Conservation (phyloP, 2,113 vertebrate species). For the Dendrocopos noguchii region DNA sequence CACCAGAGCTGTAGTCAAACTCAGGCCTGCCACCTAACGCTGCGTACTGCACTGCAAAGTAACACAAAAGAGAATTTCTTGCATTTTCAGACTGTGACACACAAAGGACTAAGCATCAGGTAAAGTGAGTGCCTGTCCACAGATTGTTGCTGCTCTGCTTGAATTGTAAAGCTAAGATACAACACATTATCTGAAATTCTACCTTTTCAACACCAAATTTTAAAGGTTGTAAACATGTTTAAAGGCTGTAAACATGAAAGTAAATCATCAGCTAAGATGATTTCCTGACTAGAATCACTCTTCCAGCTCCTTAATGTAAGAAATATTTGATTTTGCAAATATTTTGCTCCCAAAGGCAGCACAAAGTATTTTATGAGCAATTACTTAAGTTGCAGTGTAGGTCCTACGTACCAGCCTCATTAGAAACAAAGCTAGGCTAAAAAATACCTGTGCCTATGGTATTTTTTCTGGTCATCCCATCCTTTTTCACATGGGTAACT, state of each 20-base stretch:
- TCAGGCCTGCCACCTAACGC: neutral
- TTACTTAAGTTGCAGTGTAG: neutral
- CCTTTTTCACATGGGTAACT: neutral
- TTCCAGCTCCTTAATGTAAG: neutral
- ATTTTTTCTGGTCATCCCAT: neutral
- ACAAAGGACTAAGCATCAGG: fast-evolving
- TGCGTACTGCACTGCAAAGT: neutral
- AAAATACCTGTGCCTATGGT: neutral
- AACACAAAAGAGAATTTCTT: neutral
- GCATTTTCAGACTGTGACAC: neutral
- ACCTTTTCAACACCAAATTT: neutral
- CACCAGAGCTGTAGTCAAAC: neutral
- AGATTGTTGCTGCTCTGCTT: neutral
- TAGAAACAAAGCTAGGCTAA: neutral
- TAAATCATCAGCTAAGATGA: neutral
- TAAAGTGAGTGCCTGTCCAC: neutral
- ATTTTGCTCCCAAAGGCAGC: neutral
- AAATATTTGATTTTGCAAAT: neutral
- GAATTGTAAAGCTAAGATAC: neutral
- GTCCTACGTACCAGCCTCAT: neutral
- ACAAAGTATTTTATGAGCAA: neutral
- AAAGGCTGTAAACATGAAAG: neutral
- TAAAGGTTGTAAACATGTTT: neutral
- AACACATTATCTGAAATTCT: neutral
- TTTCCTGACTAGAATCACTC: neutral